These are phyloP conservation scores for Pocillopora meandrina DNA, from an alignment of 92 coral and sea anemone species.

Conservation along the genomic window DNA sequence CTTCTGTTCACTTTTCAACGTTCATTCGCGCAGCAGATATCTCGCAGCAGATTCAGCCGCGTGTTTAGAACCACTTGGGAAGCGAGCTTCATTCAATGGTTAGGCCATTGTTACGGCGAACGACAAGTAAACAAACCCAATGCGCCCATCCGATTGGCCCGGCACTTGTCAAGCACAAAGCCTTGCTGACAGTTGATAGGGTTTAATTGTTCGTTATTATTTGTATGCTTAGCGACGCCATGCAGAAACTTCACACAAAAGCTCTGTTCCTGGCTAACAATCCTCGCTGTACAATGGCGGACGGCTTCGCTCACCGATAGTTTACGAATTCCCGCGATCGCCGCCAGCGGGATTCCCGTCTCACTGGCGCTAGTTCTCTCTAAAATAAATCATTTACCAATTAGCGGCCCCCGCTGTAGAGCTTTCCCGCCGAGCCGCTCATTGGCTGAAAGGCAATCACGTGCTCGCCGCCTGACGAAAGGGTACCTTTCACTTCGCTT, in stretches of 20 bases:
- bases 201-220: constrained; percentile 9
- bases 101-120: constrained; percentile 37
- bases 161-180: constrained; percentile 75
- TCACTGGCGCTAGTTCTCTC: constrained; percentile 50
- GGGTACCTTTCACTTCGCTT: constrained; percentile 50
- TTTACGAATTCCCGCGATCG: constrained; percentile 19
- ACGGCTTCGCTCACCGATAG: constrained; percentile 7
- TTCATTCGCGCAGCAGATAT: background rate
- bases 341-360: constrained; percentile 48
- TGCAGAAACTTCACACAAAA: constrained; percentile 17
- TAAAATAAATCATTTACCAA: constrained; percentile 63
- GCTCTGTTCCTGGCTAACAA: background rate
- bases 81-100: constrained; percentile 25
- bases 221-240: constrained; percentile 32
- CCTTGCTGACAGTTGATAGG: constrained; percentile 78
- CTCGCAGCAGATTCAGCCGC: constrained; percentile 19
- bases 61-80: constrained; percentile 10
- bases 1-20: background rate
- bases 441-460: constrained; percentile 59
- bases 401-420: constrained; percentile 43
- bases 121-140: constrained; percentile 66
- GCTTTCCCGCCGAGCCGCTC: constrained; percentile 68
- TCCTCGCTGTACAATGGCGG: constrained; percentile 10
- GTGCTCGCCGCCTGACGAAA: constrained; percentile 41
- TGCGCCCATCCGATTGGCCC: constrained; percentile 69